Conservation (phyloP, 2,797 vertebrate genomes). For the Parauchenoglanis punctatus region DNA sequence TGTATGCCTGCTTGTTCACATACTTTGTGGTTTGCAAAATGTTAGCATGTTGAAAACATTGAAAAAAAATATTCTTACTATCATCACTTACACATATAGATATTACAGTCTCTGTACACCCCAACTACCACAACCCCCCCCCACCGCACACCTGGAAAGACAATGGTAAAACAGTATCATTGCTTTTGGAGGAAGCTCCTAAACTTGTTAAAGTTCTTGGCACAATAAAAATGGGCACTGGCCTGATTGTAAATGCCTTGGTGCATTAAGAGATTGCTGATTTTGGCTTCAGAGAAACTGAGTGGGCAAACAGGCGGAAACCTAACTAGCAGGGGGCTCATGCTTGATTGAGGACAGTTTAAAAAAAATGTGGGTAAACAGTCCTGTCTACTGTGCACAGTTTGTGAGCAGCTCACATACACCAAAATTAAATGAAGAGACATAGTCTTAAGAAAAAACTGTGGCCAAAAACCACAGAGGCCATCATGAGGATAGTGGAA, state of each 20-base stretch:
- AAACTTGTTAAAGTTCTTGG: conserved; percentile 56
- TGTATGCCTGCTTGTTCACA: not conserved
- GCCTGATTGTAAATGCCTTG: conserved; percentile 47
- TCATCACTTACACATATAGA: not conserved
- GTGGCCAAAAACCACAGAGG: not conserved
- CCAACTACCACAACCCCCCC: accelerated
- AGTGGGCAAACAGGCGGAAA: conserved; percentile 54
- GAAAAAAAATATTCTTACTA: not conserved
- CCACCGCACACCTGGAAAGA: conserved; percentile 35
- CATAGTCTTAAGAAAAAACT: not conserved
- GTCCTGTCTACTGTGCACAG: conserved; percentile 24
- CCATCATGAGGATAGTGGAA: not conserved
- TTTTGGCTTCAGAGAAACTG: conserved; percentile 53
- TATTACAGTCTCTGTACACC: not conserved
- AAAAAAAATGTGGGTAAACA: conserved; percentile 39
- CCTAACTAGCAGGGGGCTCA: conserved; percentile 46
- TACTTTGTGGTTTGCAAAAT: not conserved
- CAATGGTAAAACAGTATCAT: conserved; percentile 42
- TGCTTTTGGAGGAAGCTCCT: conserved; percentile 49
- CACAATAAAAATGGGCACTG: conserved; percentile 57
- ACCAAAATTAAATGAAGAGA: not conserved
- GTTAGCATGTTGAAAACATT: not conserved
- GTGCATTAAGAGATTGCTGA: conserved; percentile 50
- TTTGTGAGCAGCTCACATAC: conserved; percentile 58
- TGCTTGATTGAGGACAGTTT: conserved; percentile 35